Base-by-base conservation (phyloP, 2,888 invertebrate genomes). In the Epistrophella euchroma region DNA sequence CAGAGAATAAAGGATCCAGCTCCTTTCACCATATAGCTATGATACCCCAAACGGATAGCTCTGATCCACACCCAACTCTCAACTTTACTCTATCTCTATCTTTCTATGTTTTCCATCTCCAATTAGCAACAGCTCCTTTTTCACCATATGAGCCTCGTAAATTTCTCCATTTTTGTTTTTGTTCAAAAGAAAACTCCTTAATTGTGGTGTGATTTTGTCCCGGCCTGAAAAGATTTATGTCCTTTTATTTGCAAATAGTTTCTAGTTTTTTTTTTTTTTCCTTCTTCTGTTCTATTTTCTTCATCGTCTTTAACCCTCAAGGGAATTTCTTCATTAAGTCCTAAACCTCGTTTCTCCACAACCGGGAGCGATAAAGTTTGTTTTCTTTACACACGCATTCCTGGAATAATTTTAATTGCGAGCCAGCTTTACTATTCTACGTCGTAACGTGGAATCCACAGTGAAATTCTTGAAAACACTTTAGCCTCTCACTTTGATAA, bases 121-220 rank as follows among this genome's bases (percentile, higher is more conserved):
- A 85, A 85, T 85, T 85, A 85, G 86, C 86, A 86, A 58, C 62
- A 86, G 74, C 77, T 86, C 74, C 86, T 77, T 84, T 75, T 80
- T 82, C 77, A 86, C 82, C 86, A 86, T 81, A 86, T 86, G 86
- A 82, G 82, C 81, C 86, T 68, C 82, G 82, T 86, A 86, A 82
- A 86, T 86, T 82, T 82, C 70, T 82, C 64, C 74, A 74, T 78
- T 82, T 77, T 45, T 78, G 74, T 72, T 68, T 60, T 40, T 60
- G 52, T 76, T 78, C 64, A 70, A 82, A 86, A 82, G 82, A 82
- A 86, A 82, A 86, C 74, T 86, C 86, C 86, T 86, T 86, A 86
- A 86, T 86, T 86, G 86, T 86, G 86, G 86, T 78, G 86, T 86
- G 81, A 86, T 86, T 86, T 82, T 78, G 82, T 86, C 82, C 81